Percentiles rank a stretch among this genome's conserved stretches.
These are phyloP conservation scores for Diadromus collaris DNA, from an alignment of 2,888 invertebrate species.

Conservation along the genomic window DNA sequence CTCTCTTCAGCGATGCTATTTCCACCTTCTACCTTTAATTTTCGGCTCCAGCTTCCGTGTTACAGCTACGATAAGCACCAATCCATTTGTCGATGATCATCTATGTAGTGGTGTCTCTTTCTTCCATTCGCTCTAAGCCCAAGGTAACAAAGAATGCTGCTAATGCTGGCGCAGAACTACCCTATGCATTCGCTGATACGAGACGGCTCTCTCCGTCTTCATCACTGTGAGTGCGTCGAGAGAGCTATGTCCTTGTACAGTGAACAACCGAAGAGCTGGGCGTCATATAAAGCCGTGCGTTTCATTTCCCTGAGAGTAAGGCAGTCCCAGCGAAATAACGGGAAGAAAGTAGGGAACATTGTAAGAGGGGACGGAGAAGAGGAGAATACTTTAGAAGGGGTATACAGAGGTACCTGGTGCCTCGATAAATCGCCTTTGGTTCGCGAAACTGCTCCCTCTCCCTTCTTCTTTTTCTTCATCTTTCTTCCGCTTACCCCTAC, in stretches of 20 bases:
- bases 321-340: constrained; percentile 25
- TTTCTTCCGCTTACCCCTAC: constrained; percentile 25
- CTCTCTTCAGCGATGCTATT: not conserved
- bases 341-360: constrained; percentile 14
- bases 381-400: constrained; percentile 50
- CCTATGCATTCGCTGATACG: not conserved
- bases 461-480: constrained; percentile 47
- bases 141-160: constrained; percentile 4
- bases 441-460: constrained; percentile 56
- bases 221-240: constrained; percentile 53
- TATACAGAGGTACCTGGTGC: constrained; percentile 70
- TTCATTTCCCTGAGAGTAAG: constrained; percentile 64
- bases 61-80: not conserved
- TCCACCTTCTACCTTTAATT: not conserved
- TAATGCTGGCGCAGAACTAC: constrained; percentile 4
- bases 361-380: not conserved
- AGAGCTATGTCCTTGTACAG: not conserved
- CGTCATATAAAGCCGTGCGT: constrained; percentile 63
- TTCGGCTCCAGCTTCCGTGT: constrained; percentile 9
- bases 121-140: not conserved
- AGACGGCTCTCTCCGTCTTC: constrained; percentile 31
- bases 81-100: not conserved
- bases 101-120: not conserved
- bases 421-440: constrained; percentile 71
- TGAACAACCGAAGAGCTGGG: constrained; percentile 19